Evolutionary conservation across 2,888 invertebrate genomes (phyloP).

Genomic region (Apamea monoglypha): DNA sequence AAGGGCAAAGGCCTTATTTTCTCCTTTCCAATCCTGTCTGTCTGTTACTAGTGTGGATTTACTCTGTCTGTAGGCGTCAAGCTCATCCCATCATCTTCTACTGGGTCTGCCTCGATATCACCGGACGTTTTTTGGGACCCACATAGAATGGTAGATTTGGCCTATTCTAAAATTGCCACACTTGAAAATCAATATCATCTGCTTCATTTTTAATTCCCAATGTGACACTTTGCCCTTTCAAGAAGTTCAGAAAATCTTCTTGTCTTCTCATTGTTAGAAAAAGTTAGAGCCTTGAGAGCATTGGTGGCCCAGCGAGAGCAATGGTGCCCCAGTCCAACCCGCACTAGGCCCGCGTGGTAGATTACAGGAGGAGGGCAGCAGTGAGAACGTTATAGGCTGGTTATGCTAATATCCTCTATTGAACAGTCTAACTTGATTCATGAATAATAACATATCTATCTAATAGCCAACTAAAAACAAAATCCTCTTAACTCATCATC

Average conservation of each 20-base stretch:
- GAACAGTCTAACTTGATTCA: neutral
- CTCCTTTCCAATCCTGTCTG: neutral
- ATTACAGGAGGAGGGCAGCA: neutral
- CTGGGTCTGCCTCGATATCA: neutral
- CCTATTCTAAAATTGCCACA: neutral
- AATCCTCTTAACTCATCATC: conserved; percentile 66
- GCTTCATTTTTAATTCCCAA: neutral
- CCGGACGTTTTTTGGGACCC: neutral
- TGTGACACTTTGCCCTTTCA: neutral
- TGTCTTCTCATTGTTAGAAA: neutral
- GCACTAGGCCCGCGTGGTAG: neutral
- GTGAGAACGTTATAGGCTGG: neutral
- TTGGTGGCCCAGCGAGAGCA: too few species aligned
- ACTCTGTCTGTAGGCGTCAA: neutral
- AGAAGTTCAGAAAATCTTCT: neutral
- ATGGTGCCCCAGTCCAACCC: neutral
- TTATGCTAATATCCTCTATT: neutral
- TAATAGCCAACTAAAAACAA: conserved; percentile 41
- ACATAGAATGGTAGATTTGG: neutral
- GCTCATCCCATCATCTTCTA: neutral
- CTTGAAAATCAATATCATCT: neutral
- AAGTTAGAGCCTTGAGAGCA: neutral
- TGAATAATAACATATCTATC: conserved; percentile 19
- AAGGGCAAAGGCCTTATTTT: neutral
- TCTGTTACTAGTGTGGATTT: neutral